Percentiles rank a stretch among this genome's conserved stretches.
These are phyloP conservation scores for Arrhopalites spinosus DNA, from an alignment of 2,888 invertebrate genomes.

Conservation along the genomic window DNA sequence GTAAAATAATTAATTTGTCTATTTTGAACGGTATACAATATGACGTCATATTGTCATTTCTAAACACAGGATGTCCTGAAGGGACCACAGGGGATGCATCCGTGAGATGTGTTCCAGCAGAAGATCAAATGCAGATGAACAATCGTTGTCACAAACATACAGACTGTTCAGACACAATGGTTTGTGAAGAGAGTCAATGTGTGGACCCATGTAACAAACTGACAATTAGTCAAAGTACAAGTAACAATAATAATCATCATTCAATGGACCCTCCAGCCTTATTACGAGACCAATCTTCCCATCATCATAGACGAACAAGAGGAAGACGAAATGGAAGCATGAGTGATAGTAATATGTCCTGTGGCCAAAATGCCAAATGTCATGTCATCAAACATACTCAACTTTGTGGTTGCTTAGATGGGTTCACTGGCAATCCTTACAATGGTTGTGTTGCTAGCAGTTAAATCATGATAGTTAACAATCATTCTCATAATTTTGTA, in stretches of 20 bases:
- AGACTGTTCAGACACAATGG: constrained; percentile 47
- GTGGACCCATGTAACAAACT: constrained; percentile 48
- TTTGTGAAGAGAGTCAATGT: constrained; percentile 49
- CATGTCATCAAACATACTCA: constrained; percentile 50
- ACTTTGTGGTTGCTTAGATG: constrained; percentile 46
- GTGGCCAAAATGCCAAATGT: constrained; percentile 50
- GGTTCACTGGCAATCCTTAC: constrained; percentile 52
- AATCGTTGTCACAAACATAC: constrained; percentile 47
- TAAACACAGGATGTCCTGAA: constrained; percentile 34
- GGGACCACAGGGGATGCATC: constrained; percentile 48
- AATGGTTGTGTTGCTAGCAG: constrained; percentile 33
- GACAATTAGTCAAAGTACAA: not conserved
- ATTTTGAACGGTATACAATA: not conserved
- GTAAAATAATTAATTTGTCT: constrained; percentile 9
- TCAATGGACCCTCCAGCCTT: not conserved
- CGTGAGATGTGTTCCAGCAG: constrained; percentile 42
- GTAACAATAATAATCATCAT: not conserved
- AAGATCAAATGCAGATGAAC: constrained; percentile 19
- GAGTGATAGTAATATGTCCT: constrained; percentile 6
- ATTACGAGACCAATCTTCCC: not conserved
- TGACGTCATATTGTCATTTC: not conserved
- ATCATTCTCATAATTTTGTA: too few relatives aligned
- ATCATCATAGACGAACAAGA: not conserved
- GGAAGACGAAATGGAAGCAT: not conserved
- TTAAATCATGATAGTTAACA: not conserved